Evolutionary conservation across 2,888 invertebrate species (phyloP), one percentile per base, ranked within the genome.

Genomic region (Aricia artaxerxes): DNA sequence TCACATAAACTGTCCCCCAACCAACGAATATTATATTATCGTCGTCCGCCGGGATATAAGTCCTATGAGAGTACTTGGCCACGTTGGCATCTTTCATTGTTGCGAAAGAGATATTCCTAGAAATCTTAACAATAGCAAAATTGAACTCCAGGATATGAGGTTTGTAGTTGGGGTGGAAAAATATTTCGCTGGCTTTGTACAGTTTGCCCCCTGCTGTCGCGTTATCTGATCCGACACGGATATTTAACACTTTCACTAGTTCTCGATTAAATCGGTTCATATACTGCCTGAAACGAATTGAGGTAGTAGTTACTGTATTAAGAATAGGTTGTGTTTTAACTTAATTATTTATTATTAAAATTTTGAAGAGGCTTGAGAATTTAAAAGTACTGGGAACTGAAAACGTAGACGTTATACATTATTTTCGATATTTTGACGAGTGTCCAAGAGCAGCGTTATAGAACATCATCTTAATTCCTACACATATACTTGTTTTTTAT

Each of bases 121-220:
- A 87, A 0, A 92, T 84, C 78, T 86, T 88, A 13, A 94, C 78
- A 0, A 92, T 86, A 0, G 93, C 94, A 69, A 90, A 88, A 85
- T 94, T 93, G 85, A 92, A 93, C 78, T 91, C 91, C 79, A 94
- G 80, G 0, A 88, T 92, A 11, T 87, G 85, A 0, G 94, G 92
- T 82, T 92, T 92, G 85, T 94, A 94, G 87, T 94, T 94, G 1
- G 94, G 94, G 38, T 94, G 94, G 88, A 94, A 94, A 86, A 88
- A 89, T 81, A 94, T 91, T 81, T 93, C 92, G 0, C 88, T 81
- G 11, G 93, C 91, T 0, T 86, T 84, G 4, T 89, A 82, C 0
- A 90, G 35, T 9, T 90, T 88, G 0, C 94, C 94, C 0, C 94
- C 94, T 0, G 86, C 80, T 0, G 92, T 91, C 1, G 92, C 92